Conservation (phyloP, 30 jellyfish, hydroid and myxozoan genomes). For the Phacellophora camtschatica region DNA sequence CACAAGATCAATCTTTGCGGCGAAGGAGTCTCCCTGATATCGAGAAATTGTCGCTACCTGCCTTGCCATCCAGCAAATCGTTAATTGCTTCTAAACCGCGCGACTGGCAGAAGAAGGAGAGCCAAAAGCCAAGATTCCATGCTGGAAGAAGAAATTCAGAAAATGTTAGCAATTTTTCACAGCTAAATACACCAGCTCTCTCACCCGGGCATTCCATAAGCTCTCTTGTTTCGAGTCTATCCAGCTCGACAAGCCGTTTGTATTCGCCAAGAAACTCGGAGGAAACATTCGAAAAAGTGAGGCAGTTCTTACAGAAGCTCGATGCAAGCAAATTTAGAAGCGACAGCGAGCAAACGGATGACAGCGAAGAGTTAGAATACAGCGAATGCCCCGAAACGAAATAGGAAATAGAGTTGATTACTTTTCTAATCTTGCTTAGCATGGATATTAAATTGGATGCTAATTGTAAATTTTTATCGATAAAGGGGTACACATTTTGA, state of each 20-base stretch:
- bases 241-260: conserved; percentile 56
- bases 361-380: conserved; percentile 13
- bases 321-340: conserved; percentile 49
- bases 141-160: conserved; percentile 48
- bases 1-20: conserved; percentile 5
- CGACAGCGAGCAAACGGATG: conserved; percentile 39
- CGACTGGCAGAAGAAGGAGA: neutral
- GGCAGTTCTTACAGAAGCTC: conserved; percentile 68
- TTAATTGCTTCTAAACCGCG: conserved; percentile 26
- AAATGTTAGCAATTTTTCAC: conserved; percentile 22
- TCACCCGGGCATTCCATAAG: conserved; percentile 76
- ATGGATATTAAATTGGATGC: too few relatives aligned
- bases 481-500: too few relatives aligned
- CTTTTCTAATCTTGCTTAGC: too few relatives aligned
- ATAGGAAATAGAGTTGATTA: too few relatives aligned
- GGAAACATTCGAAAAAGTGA: conserved; percentile 61
- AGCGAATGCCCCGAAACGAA: too few relatives aligned
- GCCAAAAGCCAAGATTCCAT: conserved; percentile 2
- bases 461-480: too few relatives aligned
- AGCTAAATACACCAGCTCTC: conserved; percentile 56
- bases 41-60: conserved; percentile 33
- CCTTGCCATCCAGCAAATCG: conserved; percentile 18
- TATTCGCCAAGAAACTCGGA: conserved; percentile 43
- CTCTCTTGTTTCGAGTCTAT: conserved; percentile 72
- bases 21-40: conserved; percentile 68